Evolutionary conservation across 1,140 invertebrate genomes (phyloP).

Genomic region (Ostrea edulis): DNA sequence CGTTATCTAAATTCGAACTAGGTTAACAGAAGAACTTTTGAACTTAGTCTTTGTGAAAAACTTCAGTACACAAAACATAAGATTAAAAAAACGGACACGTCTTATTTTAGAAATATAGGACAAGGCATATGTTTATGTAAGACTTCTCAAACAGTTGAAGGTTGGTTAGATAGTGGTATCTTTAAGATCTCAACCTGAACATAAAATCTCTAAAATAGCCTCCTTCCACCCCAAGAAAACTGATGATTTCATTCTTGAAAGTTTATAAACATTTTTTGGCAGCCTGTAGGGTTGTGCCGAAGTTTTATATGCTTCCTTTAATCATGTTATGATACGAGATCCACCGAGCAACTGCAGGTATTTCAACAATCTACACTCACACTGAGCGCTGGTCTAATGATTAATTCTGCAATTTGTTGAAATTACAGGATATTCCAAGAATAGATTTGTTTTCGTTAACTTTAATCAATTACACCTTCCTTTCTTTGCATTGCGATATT

Average conservation of each 20-base stretch:
- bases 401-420: slow-evolving; percentile 20
- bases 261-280: slow-evolving; percentile 33
- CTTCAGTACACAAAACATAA: not conserved
- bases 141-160: not conserved
- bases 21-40: not conserved
- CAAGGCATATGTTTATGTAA: slow-evolving; percentile 25
- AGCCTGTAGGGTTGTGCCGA: not conserved
- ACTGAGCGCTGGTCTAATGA: not conserved
- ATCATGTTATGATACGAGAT: slow-evolving; percentile 11
- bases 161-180: slow-evolving; percentile 16
- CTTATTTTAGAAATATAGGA: slow-evolving; percentile 18
- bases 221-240: not conserved
- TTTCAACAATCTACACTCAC: not conserved
- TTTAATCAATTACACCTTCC: not conserved
- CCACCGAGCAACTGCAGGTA: slow-evolving; percentile 15
- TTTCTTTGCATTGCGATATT: not conserved
- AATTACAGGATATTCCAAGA: slow-evolving; percentile 14
- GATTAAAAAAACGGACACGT: not conserved
- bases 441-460: not conserved
- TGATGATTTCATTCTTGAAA: not conserved
- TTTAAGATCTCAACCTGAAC: slow-evolving; percentile 1
- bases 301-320: not conserved
- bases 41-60: not conserved
- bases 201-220: slow-evolving; percentile 6
- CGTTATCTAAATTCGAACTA: too few species aligned